Conservation (phyloP, 2,797 vertebrate genomes). For the Nothura maculosa region DNA sequence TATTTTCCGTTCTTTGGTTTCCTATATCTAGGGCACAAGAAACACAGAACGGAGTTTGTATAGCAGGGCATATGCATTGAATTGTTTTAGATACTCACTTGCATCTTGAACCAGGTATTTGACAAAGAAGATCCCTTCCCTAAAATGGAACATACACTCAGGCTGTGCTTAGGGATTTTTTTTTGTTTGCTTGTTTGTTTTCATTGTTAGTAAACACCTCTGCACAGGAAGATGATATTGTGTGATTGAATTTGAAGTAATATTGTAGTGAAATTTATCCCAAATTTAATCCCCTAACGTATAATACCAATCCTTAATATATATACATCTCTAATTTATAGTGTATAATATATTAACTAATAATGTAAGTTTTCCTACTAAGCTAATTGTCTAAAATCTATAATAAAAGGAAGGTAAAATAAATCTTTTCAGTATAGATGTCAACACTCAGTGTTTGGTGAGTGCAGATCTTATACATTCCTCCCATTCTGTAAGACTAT, state of each 20-base stretch:
- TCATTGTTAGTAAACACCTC: background rate
- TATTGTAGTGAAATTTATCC: background rate
- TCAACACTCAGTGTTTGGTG: background rate
- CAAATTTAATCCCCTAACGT: background rate
- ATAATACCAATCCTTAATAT: too few species aligned
- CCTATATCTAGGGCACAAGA: background rate
- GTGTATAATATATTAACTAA: background rate
- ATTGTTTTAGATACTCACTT: accelerated
- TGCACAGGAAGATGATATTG: background rate
- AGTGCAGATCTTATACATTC: background rate
- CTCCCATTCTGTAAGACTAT: background rate
- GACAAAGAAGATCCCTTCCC: background rate
- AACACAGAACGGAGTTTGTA: background rate
- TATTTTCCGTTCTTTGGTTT: background rate
- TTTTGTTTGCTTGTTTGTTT: background rate
- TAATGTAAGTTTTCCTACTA: background rate
- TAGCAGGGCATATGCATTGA: background rate
- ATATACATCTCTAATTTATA: too few species aligned
- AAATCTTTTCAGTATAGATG: background rate
- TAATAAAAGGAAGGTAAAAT: background rate
- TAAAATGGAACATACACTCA: background rate
- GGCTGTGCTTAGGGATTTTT: background rate
- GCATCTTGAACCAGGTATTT: accelerated
- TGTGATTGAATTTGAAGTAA: background rate
- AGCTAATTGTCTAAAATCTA: background rate